phyloP scores from a whole-genome alignment of 2,797 vertebrate genomes.

The Paramormyrops hopkinsi region DNA sequence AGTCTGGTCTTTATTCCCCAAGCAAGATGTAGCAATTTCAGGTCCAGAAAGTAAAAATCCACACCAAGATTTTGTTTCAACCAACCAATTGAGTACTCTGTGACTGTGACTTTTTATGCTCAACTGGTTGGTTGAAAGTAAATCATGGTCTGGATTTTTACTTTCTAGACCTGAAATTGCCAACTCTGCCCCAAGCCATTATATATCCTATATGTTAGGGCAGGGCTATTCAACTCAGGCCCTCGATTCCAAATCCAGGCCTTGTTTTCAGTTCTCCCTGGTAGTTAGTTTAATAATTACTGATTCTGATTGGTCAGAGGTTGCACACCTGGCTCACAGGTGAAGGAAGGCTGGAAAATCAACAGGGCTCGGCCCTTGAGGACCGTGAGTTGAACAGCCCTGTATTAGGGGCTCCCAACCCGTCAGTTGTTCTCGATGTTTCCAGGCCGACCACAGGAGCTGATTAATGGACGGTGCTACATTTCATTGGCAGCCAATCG shows the following conservation, averaged over 20 bases:
- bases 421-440: neutral
- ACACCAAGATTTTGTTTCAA: no score
- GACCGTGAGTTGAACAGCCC: no score
- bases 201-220: neutral
- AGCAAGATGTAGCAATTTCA: neutral
- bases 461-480: neutral
- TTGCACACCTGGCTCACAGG: neutral
- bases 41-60: no score
- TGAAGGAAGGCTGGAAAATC: neutral
- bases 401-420: neutral
- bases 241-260: neutral
- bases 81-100: no score
- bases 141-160: no score
- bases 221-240: neutral
- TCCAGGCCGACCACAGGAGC: neutral
- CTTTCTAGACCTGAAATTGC: no score
- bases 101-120: no score
- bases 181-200: no score
- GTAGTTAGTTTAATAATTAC: neutral
- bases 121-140: no score
- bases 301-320: neutral
- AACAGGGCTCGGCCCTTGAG: neutral
- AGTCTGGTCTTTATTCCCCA: neutral
- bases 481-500: neutral
- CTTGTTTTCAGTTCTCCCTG: neutral